phyloP scores from a whole-genome alignment of 2,797 vertebrate species.

The Sebastes jordani region DNA sequence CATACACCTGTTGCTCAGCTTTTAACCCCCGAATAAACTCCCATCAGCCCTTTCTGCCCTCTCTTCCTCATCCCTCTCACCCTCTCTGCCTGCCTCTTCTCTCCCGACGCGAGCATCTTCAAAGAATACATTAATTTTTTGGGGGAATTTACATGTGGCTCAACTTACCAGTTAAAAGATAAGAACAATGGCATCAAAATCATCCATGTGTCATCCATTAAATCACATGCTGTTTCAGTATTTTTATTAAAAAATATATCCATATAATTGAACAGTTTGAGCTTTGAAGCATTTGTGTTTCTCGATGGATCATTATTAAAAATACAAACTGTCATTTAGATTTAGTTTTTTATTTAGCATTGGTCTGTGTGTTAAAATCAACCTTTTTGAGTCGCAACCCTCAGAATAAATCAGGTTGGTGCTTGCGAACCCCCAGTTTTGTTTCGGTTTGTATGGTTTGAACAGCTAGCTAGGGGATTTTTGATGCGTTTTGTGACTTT shows the following conservation, averaged over 20 bases:
- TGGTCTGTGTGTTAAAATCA: background rate
- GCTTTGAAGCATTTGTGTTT: background rate
- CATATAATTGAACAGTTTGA: background rate
- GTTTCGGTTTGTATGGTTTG: too few relatives aligned
- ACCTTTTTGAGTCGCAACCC: too few relatives aligned
- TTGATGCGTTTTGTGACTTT: too few relatives aligned
- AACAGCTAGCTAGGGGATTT: too few relatives aligned
- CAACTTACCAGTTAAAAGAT: background rate
- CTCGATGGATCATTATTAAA: background rate
- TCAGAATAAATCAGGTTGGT: too few relatives aligned
- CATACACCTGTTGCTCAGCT: constrained; percentile 17
- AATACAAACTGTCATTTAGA: background rate
- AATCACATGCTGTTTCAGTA: too few relatives aligned
- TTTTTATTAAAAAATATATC: background rate
- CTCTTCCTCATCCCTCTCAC: background rate
- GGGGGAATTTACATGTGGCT: background rate
- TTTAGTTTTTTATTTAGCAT: background rate
- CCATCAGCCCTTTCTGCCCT: background rate
- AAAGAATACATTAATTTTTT: background rate
- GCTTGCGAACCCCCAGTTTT: too few relatives aligned
- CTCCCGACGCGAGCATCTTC: background rate
- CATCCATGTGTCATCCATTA: background rate
- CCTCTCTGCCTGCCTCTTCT: background rate
- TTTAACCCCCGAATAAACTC: background rate
- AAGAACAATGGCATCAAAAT: background rate